These are phyloP conservation scores for Triplophysa siluroides DNA, from an alignment of 2,113 vertebrate species.

Conservation along the genomic window DNA sequence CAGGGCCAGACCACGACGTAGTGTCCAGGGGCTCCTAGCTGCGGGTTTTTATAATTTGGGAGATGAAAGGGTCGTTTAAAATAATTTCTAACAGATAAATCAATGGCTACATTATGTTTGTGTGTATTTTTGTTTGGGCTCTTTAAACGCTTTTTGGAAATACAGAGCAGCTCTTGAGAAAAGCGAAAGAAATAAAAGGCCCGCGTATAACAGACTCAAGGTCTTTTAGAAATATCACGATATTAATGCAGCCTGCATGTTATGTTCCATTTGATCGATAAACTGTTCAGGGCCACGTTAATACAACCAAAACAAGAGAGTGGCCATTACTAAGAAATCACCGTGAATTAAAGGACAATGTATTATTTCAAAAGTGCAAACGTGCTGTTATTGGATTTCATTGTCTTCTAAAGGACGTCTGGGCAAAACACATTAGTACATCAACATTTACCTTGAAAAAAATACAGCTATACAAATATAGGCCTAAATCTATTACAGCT, in stretches of 20 bases:
- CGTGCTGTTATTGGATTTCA: conserved; percentile 10
- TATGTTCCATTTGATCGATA: conserved; percentile 7
- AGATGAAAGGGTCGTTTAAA: not conserved
- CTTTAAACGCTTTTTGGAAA: not conserved
- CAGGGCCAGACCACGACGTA: conserved; percentile 24
- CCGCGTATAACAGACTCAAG: conserved; percentile 44
- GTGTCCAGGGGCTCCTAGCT: not conserved
- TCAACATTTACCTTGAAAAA: conserved; percentile 20
- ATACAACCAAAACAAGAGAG: not conserved
- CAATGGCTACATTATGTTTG: not conserved
- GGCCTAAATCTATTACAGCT: not conserved
- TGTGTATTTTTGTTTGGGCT: not conserved
- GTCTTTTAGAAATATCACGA: conserved; percentile 37
- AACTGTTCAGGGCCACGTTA: conserved; percentile 10
- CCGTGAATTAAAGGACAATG: not conserved
- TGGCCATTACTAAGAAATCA: not conserved
- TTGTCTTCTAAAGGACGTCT: not conserved
- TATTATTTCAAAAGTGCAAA: not conserved
- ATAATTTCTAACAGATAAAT: not conserved
- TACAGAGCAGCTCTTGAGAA: not conserved
- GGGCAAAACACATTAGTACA: conserved; percentile 13
- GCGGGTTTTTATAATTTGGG: not conserved
- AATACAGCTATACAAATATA: not conserved
- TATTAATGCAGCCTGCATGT: not conserved
- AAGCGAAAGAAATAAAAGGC: not conserved